Base-by-base conservation (phyloP, 2,113 vertebrate genomes). In the Phasianus colchicus region DNA sequence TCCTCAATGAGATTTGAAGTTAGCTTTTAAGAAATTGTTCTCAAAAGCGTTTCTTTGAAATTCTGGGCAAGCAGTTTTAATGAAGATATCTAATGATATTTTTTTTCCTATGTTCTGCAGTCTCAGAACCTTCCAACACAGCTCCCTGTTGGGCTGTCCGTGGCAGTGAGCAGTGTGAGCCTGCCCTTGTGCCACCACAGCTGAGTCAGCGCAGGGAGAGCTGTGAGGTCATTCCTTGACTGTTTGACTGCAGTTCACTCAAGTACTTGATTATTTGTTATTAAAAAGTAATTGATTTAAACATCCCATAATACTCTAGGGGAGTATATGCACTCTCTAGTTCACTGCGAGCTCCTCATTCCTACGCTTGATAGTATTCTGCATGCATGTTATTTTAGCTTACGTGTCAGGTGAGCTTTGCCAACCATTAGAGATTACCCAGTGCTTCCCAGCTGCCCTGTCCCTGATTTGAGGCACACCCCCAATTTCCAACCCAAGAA, bases 1-100 rank as follows among this genome's bases (percentile, higher is more conserved):
- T 94, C 83, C 65, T 45, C 52, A 84, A 60, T 42, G 93, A 96
- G 93, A 71, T 94, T 63, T 94, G 79, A 90, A 92, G 48, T 45
- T 57, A 66, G 78, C 67, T 55, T 83, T 88, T 82, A 92, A 70
- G 83, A 73, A 85, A 75, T 73, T 76, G 65, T 91, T 80, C 64
- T 79, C n/a, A 18, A 57, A 30, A 88, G 38, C 69, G 50, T 13
- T 13, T 52, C 52, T 96, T 89, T 74, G 60, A 90, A 91, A 94
- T 91, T 82, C 10, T 17, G 84, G 86, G 54, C 45, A 83, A 91
- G 88, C 19, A 72, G 21, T 81, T 60, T 80, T 82, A 76, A 81
- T 86, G 89, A 66, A 45, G 63, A 5, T 43, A 83, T 47, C 32
- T 73, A 54, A 61, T 6, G 77, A 10, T 25, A 55, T 58, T 38